Evolutionary conservation across 2,113 vertebrate genomes (phyloP), one percentile per base, ranked within the genome.

Genomic region (Hypanus sabinus): DNA sequence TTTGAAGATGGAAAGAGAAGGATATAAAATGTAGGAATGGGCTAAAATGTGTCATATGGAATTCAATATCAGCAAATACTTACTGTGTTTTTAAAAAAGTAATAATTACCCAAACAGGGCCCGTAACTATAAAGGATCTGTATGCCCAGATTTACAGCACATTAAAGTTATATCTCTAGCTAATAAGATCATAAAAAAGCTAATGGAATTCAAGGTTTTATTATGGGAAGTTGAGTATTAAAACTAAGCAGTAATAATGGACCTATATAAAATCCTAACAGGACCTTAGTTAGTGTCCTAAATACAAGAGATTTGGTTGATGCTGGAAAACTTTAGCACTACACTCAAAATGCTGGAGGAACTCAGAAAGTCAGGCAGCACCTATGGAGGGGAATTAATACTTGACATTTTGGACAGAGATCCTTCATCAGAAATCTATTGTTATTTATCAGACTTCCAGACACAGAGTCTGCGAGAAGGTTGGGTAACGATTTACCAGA

Each of bases 121-220:
- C 46, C 2, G 60, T 88, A n/a, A 30, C 7, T 38, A 33, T 3
- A 88, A 60, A 57, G 36, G 79, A 22, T 81, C 38, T 38, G 36
- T 22, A 20, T 46, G 30, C 8, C 62, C 16, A 65, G 85, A 68
- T 90, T 90, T 12, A 62, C 5, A n/a, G 57, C 3, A 20, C 83
- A 88, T 60, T 12, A n/a, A 88, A 12, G 71, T 73, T 73, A n/a
- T 24, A 30, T 10, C 57, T 88, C 27, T 65, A 3, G 60, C 62
- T 90, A 36, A 90, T 68, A 65, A 90, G 60, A 18, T 62, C 14
- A 33, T 62, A 90, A 90, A 60, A 90, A 90, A 90, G n/a, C 60
- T 90, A 20, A 90, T 90, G 20, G 85, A 90, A 33, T 90, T 65
- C 85, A 18, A 33, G 30, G n/a, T 90, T 90, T 90, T 68, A 65